Evolutionary conservation across 2,113 vertebrate species (phyloP).

Genomic region (Phoenicopterus ruber): DNA sequence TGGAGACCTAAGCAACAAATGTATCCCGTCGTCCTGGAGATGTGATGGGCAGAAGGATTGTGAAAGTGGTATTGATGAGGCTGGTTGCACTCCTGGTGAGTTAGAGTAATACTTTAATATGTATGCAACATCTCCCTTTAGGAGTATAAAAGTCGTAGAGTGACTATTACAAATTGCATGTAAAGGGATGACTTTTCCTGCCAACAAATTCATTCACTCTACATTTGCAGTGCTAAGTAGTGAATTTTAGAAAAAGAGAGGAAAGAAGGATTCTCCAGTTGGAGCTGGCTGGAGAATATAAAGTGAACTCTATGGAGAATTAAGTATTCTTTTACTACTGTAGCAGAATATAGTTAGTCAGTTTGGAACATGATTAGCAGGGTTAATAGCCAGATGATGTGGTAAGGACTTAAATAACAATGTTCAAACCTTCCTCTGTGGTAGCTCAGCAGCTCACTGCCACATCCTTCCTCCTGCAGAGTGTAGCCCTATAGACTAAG

Average conservation of each 20-base stretch:
- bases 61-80: slow-evolving; percentile 89
- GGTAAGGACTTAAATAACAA: background rate
- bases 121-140: background rate
- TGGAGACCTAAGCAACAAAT: slow-evolving; percentile 86
- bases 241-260: background rate
- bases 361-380: background rate
- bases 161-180: background rate
- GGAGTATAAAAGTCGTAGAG: background rate
- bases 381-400: background rate
- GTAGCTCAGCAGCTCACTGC: background rate
- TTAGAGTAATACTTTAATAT: background rate
- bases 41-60: slow-evolving; percentile 95
- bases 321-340: background rate
- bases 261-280: background rate
- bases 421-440: background rate
- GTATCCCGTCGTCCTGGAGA: slow-evolving; percentile 91
- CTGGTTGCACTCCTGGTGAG: slow-evolving; percentile 89
- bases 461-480: background rate
- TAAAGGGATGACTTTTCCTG: background rate
- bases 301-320: background rate
- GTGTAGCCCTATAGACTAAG: background rate
- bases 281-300: background rate
- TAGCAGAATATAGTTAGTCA: background rate
- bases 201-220: background rate
- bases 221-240: background rate